Percentiles rank a stretch among this genome's conserved stretches.
These are phyloP conservation scores for Graphium colonna DNA, from an alignment of 2,888 invertebrate genomes.

Conservation along the genomic window DNA sequence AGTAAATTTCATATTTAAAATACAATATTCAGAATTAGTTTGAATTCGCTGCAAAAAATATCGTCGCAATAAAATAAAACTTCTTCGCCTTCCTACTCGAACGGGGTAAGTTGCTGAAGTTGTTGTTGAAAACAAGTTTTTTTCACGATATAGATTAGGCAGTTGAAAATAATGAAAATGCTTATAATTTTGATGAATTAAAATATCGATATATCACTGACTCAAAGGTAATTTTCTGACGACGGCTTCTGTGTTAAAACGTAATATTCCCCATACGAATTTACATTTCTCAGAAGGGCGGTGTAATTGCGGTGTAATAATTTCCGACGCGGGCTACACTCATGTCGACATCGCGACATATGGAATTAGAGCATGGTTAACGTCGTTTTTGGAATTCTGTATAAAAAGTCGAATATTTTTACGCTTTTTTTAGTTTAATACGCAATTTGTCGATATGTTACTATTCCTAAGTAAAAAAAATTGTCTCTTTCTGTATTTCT, in stretches of 20 bases:
- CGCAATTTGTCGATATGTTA: not conserved
- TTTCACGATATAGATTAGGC: too few relatives aligned
- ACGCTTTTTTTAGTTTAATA: not conserved
- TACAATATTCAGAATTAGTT: too few relatives aligned
- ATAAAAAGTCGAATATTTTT: not conserved
- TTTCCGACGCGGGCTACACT: constrained; percentile 1
- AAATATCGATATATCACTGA: constrained; percentile 6
- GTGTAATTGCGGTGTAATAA: constrained; percentile 11
- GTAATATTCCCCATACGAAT: constrained; percentile 15
- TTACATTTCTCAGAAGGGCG: constrained; percentile 9
- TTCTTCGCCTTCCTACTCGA: too few relatives aligned
- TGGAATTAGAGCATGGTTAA: not conserved
- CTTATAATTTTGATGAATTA: too few relatives aligned
- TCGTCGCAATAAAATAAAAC: too few relatives aligned
- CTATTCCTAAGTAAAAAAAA: not conserved
- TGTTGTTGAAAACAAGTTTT: too few relatives aligned
- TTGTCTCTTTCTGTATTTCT: not conserved
- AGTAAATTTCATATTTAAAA: too few relatives aligned
- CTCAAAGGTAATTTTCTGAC: constrained; percentile 5
- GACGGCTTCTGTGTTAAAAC: constrained; percentile 7
- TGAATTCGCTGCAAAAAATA: too few relatives aligned
- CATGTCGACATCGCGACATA: constrained; percentile 5
- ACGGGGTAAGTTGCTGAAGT: too few relatives aligned
- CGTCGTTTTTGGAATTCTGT: not conserved
- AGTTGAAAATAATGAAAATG: too few relatives aligned